phyloP scores from a whole-genome alignment of 2,113 vertebrate species.

The Anas platyrhynchos region DNA sequence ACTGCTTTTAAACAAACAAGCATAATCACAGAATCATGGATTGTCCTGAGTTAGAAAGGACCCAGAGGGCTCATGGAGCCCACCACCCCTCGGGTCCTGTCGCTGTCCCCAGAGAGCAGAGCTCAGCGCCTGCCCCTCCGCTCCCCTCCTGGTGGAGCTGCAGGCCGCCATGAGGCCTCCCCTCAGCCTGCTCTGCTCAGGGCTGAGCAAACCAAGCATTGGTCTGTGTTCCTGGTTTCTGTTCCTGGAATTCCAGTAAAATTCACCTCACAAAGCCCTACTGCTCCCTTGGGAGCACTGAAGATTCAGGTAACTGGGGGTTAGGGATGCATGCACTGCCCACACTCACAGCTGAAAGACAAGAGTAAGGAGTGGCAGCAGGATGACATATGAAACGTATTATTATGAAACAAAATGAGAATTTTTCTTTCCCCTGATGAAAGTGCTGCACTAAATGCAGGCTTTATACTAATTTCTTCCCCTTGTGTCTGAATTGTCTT shows the following conservation, averaged over 20 bases:
- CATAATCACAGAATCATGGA: too few relatives aligned
- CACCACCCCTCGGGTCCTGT: too few relatives aligned
- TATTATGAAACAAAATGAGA: not conserved
- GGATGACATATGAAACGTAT: not conserved
- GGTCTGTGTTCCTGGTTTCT: too few relatives aligned
- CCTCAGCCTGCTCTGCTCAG: too few relatives aligned
- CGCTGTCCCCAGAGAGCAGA: too few relatives aligned
- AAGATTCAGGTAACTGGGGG: not conserved
- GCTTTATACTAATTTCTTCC: not conserved
- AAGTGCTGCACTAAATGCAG: not conserved
- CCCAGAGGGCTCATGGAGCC: too few relatives aligned
- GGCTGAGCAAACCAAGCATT: too few relatives aligned
- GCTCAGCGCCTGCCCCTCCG: too few relatives aligned
- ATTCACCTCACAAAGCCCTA: not conserved
- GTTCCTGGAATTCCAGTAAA: not conserved
- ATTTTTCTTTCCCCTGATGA: not conserved
- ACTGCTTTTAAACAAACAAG: not conserved
- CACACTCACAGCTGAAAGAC: not conserved
- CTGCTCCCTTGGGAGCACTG: fast-evolving
- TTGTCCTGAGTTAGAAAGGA: too few relatives aligned
- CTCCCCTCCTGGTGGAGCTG: too few relatives aligned
- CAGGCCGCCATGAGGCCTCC: too few relatives aligned
- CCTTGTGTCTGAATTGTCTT: not conserved
- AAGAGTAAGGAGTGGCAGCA: not conserved
- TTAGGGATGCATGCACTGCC: too few relatives aligned